Conservation (phyloP, 2,113 vertebrate genomes). For the Hypocryptadius cinnamomeus region DNA sequence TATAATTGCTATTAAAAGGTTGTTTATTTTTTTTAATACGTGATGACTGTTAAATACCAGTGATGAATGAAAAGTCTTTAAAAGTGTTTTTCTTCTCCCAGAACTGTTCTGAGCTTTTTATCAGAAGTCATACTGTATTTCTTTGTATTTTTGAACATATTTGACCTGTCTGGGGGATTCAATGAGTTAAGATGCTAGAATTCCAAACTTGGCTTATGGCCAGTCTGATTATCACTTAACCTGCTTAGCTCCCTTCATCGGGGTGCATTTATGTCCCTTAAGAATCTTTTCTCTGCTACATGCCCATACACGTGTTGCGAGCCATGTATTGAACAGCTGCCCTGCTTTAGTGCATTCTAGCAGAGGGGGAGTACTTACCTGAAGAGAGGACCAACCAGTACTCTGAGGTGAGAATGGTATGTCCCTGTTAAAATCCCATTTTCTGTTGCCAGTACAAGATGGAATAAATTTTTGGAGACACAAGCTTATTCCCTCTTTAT, state of each 20-base stretch:
- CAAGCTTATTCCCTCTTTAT: not conserved
- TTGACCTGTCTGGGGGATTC: not conserved
- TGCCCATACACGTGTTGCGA: rapidly evolving
- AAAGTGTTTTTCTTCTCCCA: not conserved
- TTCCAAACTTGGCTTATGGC: not conserved
- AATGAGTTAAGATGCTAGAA: not conserved
- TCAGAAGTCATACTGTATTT: not conserved
- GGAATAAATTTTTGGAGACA: not conserved
- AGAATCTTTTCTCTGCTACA: not conserved
- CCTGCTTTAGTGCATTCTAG: not conserved
- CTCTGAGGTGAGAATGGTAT: not conserved
- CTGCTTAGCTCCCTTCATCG: not conserved
- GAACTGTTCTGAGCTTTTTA: not conserved
- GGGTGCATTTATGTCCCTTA: not conserved
- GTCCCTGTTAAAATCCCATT: not conserved
- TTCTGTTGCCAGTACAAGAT: not conserved
- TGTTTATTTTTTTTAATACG: not conserved
- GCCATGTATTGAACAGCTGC: not conserved
- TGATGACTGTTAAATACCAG: not conserved
- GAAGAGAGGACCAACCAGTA: not conserved
- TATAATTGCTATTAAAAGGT: too few species aligned
- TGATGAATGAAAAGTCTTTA: not conserved
- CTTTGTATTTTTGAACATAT: not conserved
- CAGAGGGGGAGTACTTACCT: not conserved
- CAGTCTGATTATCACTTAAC: not conserved